A percentile compares a stretch with the other conserved stretches of the same genome.
Conservation (phyloP, 1,140 invertebrate genomes). For the Pentalonia nigronervosa region DNA sequence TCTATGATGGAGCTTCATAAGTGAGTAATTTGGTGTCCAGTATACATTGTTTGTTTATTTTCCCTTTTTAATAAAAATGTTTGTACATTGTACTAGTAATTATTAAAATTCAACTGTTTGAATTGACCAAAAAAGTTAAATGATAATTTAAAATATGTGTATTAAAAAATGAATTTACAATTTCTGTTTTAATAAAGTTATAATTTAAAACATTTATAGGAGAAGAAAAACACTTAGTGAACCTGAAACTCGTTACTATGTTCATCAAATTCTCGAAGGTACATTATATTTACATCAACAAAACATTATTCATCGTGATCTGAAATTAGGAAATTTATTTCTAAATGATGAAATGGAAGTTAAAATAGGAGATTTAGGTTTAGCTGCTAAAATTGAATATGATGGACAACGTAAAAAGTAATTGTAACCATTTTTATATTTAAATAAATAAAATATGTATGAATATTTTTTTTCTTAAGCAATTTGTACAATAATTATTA, state of each 20-base stretch:
- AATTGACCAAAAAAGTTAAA: too few relatives aligned
- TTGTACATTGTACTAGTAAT: too few relatives aligned
- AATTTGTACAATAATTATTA: not conserved
- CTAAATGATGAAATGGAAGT: conserved; percentile 92
- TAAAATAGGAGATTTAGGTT: conserved; percentile 98
- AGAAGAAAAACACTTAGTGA: conserved; percentile 91
- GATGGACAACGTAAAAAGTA: conserved; percentile 82
- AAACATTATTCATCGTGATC: conserved; percentile 93
- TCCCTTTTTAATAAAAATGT: too few relatives aligned
- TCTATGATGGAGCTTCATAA: conserved; percentile 91
- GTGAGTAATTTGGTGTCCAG: conserved; percentile 58
- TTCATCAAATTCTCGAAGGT: conserved; percentile 90
- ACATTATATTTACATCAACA: conserved; percentile 90
- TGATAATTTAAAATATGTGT: too few relatives aligned
- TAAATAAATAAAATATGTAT: too few relatives aligned
- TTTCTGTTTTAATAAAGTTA: not conserved
- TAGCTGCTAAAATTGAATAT: conserved; percentile 89
- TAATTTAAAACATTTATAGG: conserved; percentile 54
- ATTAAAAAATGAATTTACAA: too few relatives aligned
- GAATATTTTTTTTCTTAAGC: too few relatives aligned
- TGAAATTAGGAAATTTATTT: conserved; percentile 97
- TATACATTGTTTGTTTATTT: not conserved
- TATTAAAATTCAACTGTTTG: too few relatives aligned
- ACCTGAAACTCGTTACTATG: conserved; percentile 94
- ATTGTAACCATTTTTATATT: conserved; percentile 57